phyloP scores from a whole-genome alignment of 1,140 invertebrate species.

The Episyrphus balteatus region DNA sequence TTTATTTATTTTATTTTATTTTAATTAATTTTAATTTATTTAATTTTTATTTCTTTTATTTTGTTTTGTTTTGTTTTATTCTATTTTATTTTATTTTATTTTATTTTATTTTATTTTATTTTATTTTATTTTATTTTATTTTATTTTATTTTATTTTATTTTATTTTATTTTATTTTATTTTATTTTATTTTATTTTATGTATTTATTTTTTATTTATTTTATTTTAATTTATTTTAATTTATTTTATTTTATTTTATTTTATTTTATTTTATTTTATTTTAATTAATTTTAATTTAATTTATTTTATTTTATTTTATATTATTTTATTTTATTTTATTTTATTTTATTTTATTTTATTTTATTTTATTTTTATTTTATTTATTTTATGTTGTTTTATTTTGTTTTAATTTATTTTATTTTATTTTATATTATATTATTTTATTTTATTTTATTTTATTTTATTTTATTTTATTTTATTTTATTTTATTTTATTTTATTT shows the following conservation, averaged over 20 bases:
- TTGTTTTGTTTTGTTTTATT: constrained; percentile 2
- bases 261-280: constrained; percentile 1
- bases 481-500: not conserved
- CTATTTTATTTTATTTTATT: not conserved
- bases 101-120: not conserved
- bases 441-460: not conserved
- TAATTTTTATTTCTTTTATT: not conserved
- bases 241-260: not conserved
- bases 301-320: constrained; percentile 1
- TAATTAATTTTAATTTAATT: constrained; percentile 2
- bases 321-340: constrained; percentile 9
- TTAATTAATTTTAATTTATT: not conserved
- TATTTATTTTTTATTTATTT: not conserved
- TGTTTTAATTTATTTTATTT: not conserved
- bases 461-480: not conserved
- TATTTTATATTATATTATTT: not conserved
- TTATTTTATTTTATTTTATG: not conserved
- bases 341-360: constrained; percentile 1
- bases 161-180: constrained; percentile 4
- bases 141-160: constrained; percentile 4
- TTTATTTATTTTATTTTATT: not conserved
- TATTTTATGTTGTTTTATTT: constrained; percentile 1
- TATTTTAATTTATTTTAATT: not conserved
- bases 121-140: not conserved
- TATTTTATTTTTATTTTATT: not conserved